Percentiles rank a stretch among this genome's conserved stretches.
phyloP scores from a whole-genome alignment of 2,797 vertebrate species.

The Sus cebifrons region DNA sequence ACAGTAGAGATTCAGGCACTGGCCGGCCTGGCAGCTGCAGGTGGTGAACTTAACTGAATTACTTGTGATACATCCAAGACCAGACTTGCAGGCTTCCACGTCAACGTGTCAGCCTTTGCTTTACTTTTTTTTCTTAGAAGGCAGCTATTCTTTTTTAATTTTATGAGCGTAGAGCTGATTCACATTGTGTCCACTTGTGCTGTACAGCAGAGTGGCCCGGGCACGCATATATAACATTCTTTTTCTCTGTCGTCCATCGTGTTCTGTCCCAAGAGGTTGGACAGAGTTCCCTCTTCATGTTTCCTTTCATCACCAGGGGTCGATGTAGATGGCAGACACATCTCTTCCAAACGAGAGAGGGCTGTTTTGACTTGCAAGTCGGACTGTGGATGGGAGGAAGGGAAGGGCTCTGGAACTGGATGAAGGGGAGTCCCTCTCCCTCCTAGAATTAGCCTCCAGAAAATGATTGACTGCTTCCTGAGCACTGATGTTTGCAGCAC shows the following conservation, averaged over 20 bases:
- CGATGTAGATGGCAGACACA: background rate
- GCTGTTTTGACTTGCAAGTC: background rate
- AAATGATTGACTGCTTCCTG: background rate
- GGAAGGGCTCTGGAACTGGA: too few relatives aligned
- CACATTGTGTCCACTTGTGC: too few relatives aligned
- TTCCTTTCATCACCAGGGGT: background rate
- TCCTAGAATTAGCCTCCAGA: rapidly evolving
- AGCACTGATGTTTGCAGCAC: background rate
- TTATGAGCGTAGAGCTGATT: too few relatives aligned
- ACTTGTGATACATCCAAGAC: background rate
- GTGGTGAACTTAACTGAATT: background rate
- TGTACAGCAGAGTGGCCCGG: too few relatives aligned
- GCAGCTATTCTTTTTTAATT: background rate
- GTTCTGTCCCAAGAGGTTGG: too few relatives aligned
- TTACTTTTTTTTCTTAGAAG: background rate
- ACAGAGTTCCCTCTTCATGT: background rate
- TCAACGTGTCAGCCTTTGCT: background rate
- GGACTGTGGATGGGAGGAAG: background rate
- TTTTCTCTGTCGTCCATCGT: too few relatives aligned
- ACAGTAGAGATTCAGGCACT: background rate
- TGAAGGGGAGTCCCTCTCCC: background rate
- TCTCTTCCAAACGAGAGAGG: background rate
- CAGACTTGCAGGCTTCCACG: rapidly evolving
- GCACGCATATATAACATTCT: too few relatives aligned
- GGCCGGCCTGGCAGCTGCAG: rapidly evolving